phyloP scores from a whole-genome alignment of 1,140 invertebrate genomes.

The Chrysomallon squamiferum region DNA sequence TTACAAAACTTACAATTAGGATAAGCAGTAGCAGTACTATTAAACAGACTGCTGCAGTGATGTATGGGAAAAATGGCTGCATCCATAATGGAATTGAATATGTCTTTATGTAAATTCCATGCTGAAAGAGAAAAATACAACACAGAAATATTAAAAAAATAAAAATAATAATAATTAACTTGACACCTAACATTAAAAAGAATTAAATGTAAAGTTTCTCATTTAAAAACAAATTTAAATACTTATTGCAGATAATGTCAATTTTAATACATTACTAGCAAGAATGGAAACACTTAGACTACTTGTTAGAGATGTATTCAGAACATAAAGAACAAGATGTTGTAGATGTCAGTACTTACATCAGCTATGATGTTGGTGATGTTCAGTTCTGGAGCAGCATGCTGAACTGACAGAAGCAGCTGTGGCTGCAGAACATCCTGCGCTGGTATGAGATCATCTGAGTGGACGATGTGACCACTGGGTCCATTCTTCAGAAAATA shows the following conservation, averaged over 20 bases:
- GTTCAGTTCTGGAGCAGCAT: conserved; percentile 24
- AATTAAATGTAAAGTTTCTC: no score
- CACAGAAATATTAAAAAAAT: neutral
- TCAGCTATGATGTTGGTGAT: conserved; percentile 23
- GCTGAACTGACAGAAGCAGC: conserved; percentile 28
- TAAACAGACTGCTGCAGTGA: conserved; percentile 29
- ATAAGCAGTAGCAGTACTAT: conserved; percentile 23
- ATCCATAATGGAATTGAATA: conserved; percentile 27
- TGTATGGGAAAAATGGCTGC: conserved; percentile 43
- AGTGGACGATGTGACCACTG: conserved; percentile 14
- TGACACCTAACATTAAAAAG: no score
- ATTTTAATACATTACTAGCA: no score
- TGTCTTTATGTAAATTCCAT: conserved; percentile 17
- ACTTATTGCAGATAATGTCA: no score
- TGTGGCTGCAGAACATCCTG: conserved; percentile 15
- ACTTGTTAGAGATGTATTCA: no score
- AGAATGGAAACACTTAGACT: no score
- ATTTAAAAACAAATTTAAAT: no score
- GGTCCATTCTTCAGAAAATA: conserved; percentile 22
- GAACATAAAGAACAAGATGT: no score
- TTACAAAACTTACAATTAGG: conserved; percentile 27
- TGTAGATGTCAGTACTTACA: no score
- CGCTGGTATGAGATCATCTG: conserved; percentile 22
- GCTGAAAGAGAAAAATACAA: conserved; percentile 20
- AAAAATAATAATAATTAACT: no score